These are phyloP conservation scores for Thymallus thymallus DNA, from an alignment of 2,113 vertebrate species.

Conservation along the genomic window DNA sequence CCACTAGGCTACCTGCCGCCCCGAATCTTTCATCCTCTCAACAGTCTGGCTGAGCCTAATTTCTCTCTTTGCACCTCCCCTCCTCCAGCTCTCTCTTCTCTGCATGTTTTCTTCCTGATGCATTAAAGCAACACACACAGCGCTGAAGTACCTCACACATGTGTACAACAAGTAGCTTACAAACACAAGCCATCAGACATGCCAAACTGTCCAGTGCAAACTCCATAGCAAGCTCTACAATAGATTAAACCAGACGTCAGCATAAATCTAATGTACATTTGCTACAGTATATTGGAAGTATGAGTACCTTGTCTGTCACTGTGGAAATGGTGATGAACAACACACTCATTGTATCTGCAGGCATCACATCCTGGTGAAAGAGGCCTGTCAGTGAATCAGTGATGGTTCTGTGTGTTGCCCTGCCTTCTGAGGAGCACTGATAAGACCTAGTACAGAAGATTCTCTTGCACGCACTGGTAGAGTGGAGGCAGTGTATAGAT, in stretches of 20 bases:
- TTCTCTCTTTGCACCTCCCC: not conserved
- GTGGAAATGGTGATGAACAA: conserved; percentile 12
- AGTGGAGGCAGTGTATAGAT: conserved; percentile 20
- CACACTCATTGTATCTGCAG: not conserved
- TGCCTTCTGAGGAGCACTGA: not conserved
- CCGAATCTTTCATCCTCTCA: not conserved
- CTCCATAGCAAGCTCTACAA: too few relatives aligned
- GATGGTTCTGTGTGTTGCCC: not conserved
- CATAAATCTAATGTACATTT: too few relatives aligned
- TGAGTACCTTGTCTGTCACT: not conserved
- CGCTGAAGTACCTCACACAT: too few relatives aligned
- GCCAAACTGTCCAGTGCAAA: too few relatives aligned
- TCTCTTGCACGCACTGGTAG: too few relatives aligned
- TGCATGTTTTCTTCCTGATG: not conserved
- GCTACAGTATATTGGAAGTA: not conserved
- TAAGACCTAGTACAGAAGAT: not conserved
- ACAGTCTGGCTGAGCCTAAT: not conserved
- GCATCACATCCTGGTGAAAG: not conserved
- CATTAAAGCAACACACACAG: not conserved
- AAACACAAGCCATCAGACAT: too few relatives aligned
- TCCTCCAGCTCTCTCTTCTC: not conserved
- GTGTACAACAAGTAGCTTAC: too few relatives aligned
- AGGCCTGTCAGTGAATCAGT: not conserved
- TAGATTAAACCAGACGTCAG: too few relatives aligned
- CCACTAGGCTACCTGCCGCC: too few relatives aligned